Evolutionary conservation across 2,888 invertebrate genomes (phyloP).

Genomic region (Strigamia crassipes): DNA sequence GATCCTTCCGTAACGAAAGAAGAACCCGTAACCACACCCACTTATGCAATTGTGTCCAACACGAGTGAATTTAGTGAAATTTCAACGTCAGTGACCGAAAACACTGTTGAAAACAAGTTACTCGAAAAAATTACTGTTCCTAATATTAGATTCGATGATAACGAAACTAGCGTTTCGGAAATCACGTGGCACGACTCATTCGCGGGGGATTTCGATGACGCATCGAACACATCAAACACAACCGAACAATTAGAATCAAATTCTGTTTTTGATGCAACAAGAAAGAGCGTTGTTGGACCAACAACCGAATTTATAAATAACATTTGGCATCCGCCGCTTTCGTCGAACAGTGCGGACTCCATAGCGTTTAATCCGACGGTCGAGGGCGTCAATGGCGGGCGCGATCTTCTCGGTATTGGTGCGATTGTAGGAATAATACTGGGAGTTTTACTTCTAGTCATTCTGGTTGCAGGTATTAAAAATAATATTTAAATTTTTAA

Average conservation of each 20-base stretch:
- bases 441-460: slow-evolving; percentile 45
- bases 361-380: neutral
- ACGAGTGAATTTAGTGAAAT: neutral
- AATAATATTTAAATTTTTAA: neutral
- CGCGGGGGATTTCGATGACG: neutral
- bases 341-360: neutral
- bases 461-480: slow-evolving; percentile 45
- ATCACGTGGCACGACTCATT: neutral
- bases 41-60: neutral
- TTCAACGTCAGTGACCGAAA: neutral
- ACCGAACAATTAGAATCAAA: neutral
- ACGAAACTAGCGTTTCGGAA: neutral
- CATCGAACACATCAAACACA: neutral
- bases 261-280: neutral
- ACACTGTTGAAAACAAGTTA: neutral
- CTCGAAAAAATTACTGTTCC: neutral
- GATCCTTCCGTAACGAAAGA: neutral
- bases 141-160: neutral
- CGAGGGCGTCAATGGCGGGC: neutral
- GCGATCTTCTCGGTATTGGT: slow-evolving; percentile 44
- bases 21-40: neutral
- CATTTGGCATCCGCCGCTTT: neutral
- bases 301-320: neutral
- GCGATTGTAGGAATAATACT: slow-evolving; percentile 49
- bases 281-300: neutral